Base-by-base conservation (phyloP, 2,113 vertebrate genomes). In the Redunca redunca region DNA sequence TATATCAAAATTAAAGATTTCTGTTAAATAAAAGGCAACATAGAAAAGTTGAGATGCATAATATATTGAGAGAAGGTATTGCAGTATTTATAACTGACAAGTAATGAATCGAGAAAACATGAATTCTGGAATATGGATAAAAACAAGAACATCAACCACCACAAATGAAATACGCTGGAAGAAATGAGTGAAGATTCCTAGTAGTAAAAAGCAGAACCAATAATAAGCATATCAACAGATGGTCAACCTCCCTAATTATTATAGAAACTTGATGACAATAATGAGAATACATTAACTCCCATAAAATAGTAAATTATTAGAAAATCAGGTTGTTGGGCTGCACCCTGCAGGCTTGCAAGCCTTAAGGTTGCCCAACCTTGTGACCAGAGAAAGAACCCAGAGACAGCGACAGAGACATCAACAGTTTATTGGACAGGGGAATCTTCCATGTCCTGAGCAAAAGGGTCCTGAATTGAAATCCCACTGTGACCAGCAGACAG, bases 1-100 rank as follows among this genome's bases (percentile, higher is more conserved):
- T 67, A 83, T 15, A 19, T 83, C 60, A 62, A 89, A 93, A 84
- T 84, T 25, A 84, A 62, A 87, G 11, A 81, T 50, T 67, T 91
- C 57, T 81, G 36, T 80, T 86, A 77, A 77, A 77, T 91, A 81
- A 53, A 90, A 90, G 36, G 84, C 23, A 33, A 13, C 57, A 94
- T 48, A 77, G 53, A 40, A 60, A 93, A 46, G 50, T 58, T 81
- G 12, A 90, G 30, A 53, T 25, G 52, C 4, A 17, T 43, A 64
- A 46, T 85, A 64, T 77, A 43, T 17, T 74, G 36, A 64, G 8
- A 60, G 11, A 74, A 74, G 1, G 9, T 57, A 33, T 88, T 80
- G 15, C 4, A 86, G n/a, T 71, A 58, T 81, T n/a, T 71, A 67
- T 91, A 80, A 71, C 58, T 50, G 40, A 52, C 81, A 80, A 81